Percentiles rank a stretch among this genome's conserved stretches.
Conservation (phyloP, 64 coral and sea anemone species). For the Platygyra sinensis region DNA sequence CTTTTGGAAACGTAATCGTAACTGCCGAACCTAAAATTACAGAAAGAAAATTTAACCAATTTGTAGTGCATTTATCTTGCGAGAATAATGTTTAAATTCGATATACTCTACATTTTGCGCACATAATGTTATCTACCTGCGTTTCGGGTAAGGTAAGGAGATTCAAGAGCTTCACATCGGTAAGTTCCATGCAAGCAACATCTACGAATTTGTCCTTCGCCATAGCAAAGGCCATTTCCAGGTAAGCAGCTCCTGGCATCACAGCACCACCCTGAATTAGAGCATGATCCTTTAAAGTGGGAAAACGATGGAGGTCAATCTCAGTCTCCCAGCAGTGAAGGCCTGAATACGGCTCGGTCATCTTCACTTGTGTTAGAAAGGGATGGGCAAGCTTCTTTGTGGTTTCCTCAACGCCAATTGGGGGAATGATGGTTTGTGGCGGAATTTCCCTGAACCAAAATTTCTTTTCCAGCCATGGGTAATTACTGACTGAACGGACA, state of each 20-base stretch:
- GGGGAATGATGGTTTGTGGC: background rate
- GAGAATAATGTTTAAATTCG: too few relatives aligned
- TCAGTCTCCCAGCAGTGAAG: slow-evolving; percentile 59
- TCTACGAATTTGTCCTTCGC: slow-evolving; percentile 41
- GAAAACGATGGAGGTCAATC: slow-evolving; percentile 59
- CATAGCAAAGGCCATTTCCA: slow-evolving; percentile 81
- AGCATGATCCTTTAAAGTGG: slow-evolving; percentile 61
- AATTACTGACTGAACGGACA: slow-evolving; percentile 47
- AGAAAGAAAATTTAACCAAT: background rate
- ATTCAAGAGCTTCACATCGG: slow-evolving; percentile 47
- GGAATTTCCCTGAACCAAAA: slow-evolving; percentile 54
- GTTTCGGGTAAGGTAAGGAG: slow-evolving; percentile 61
- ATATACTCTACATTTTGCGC: background rate
- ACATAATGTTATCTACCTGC: slow-evolving; percentile 14
- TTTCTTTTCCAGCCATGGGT: slow-evolving; percentile 65
- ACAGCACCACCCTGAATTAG: slow-evolving; percentile 52
- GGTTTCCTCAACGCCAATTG: background rate
- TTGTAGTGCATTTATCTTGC: too few relatives aligned
- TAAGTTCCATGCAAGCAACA: slow-evolving; percentile 40
- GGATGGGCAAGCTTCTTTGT: slow-evolving; percentile 5
- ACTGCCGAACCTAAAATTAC: background rate
- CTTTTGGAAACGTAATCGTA: slow-evolving; percentile 22
- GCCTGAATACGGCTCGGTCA: slow-evolving; percentile 39
- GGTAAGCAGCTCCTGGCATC: slow-evolving; percentile 62
- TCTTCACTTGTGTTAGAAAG: slow-evolving; percentile 23